Base-by-base conservation (phyloP, 1,140 invertebrate genomes). In the Samia ricini region DNA sequence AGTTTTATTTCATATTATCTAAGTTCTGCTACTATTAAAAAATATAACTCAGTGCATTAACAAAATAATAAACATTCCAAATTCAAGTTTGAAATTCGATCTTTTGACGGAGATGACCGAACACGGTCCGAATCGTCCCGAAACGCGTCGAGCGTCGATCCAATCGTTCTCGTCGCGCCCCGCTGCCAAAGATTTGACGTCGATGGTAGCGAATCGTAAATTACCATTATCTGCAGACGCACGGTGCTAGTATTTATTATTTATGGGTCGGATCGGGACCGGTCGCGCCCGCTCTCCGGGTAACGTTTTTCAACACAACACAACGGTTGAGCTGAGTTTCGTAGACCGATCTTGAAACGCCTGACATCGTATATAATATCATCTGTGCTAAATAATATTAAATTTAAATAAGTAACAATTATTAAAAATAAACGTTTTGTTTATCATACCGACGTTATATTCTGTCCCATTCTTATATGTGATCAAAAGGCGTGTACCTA, bases 221-320 rank as follows among this genome's bases (percentile, higher is more conserved):
- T 91, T 90, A 89, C 86, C 88, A 90, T 91, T 91, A 91, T 91
- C 89, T 89, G 80, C 81, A 88, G 89, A 89, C 89, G 85, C 81
- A 81, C 80, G 63, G 76, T 79, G 80, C 78, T 85, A 81, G 78
- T 87, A 84, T 90, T 90, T 91, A 91, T 91, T 91, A 91, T 91
- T 91, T 91, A 91, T 91, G 85, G 83, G 78, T 72, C 84, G 81
- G 85, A 88, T 90, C 80, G 84, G 76, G 81, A 72, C 83, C 74
- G 74, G 76, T 75, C 75, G 72, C 76, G 74, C 66, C 66, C 67
- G 75, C 76, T 29, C 26, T 29, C 26, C 26, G 72, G 65, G 73
- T 75, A 77, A 70, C 73, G 68, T 72, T 80, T 86, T 82, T 81
- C 76, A 76, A 74, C 75, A 62, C 70, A 75, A 69, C 64, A 64